These are phyloP conservation scores for Lytechinus pictus DNA, from an alignment of 35 echinoderm and acorn worm genomes.

Conservation along the genomic window DNA sequence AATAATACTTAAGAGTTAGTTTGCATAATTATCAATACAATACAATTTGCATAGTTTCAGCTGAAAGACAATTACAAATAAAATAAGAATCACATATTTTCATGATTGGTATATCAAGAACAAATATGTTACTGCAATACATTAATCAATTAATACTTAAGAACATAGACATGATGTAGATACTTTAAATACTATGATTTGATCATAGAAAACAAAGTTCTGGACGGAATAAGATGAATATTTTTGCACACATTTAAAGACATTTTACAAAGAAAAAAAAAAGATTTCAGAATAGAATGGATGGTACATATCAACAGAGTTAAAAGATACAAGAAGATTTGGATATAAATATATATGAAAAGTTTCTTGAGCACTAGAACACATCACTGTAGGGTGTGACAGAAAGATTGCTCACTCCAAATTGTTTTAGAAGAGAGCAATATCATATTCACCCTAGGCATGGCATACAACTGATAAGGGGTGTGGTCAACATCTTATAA, in stretches of 20 bases:
- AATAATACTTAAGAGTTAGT: not conserved
- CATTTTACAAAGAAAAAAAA: not conserved
- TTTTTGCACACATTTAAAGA: not conserved
- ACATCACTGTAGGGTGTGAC: no score
- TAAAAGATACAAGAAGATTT: not conserved
- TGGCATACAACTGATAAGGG: no score
- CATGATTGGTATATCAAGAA: not conserved
- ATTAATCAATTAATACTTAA: not conserved
- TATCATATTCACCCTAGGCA: no score
- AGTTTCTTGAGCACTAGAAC: no score
- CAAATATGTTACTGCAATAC: not conserved
- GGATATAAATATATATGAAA: not conserved
- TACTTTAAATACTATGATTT: not conserved
- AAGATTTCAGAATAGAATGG: not conserved
- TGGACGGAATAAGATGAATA: not conserved
- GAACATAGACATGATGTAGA: not conserved
- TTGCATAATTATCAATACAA: not conserved
- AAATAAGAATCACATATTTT: not conserved
- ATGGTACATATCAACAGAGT: not conserved
- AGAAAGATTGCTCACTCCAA: no score
- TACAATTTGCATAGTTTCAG: not conserved
- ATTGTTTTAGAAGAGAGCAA: no score
- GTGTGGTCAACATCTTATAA: slow-evolving; percentile 34
- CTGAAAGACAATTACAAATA: not conserved
- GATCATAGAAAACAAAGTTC: not conserved